These are phyloP conservation scores for Melanotus villosus DNA, from an alignment of 2,888 invertebrate species.

Conservation along the genomic window DNA sequence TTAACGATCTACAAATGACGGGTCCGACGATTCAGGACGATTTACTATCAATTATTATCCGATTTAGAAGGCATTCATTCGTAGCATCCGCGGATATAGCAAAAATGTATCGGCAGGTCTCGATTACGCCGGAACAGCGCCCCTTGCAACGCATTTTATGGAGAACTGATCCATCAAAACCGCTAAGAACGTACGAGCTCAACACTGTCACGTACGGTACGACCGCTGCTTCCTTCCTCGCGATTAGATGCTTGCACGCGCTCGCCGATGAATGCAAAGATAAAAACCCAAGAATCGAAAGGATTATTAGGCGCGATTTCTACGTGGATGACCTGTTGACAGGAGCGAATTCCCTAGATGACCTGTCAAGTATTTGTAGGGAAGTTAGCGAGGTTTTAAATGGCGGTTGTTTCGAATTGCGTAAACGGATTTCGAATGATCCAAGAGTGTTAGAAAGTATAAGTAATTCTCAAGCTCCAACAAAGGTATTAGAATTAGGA, in stretches of 20 bases:
- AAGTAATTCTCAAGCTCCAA: background rate
- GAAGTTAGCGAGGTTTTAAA: background rate
- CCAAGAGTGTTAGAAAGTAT: background rate
- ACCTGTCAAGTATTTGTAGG: background rate
- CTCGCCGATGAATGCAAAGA: background rate
- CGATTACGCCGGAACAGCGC: constrained; percentile 47
- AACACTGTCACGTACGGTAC: background rate
- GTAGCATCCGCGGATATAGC: constrained; percentile 54
- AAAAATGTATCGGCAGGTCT: constrained; percentile 55
- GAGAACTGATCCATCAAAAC: constrained; percentile 39
- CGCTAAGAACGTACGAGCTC: constrained; percentile 34
- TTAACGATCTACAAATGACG: constrained; percentile 60
- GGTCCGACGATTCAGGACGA: constrained; percentile 55
- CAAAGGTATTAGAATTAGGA: background rate
- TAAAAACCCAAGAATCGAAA: too few relatives aligned
- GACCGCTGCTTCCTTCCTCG: background rate
- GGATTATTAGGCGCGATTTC: too few relatives aligned
- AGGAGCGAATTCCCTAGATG: background rate
- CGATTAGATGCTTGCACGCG: background rate
- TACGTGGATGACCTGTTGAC: background rate
- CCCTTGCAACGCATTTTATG: constrained; percentile 53
- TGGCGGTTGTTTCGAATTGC: background rate
- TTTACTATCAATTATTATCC: constrained; percentile 52
- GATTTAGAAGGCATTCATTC: constrained; percentile 54
- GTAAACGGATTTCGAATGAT: background rate